phyloP scores from a whole-genome alignment of 1,140 invertebrate species.

The Halyomorpha halys region DNA sequence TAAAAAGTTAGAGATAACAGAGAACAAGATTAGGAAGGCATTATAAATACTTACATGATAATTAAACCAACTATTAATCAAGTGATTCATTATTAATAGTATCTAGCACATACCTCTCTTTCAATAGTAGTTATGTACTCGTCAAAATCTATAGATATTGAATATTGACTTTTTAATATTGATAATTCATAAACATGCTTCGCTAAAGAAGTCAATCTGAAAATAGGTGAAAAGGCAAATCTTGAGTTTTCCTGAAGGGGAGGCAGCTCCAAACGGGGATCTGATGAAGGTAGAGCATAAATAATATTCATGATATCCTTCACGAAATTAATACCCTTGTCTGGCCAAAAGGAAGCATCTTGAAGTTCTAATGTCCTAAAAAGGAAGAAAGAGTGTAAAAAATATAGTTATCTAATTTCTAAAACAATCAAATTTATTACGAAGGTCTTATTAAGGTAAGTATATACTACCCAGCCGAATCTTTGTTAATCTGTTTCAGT shows the following conservation, averaged over 20 bases:
- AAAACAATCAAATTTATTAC: no score
- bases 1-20: no score
- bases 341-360: not conserved
- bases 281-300: not conserved
- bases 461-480: no score
- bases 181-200: not conserved
- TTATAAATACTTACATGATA: no score
- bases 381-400: not conserved
- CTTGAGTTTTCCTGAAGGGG: not conserved
- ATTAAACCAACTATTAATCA: no score
- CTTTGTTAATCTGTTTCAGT: no score
- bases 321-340: not conserved
- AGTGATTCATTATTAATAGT: not conserved
- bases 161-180: constrained; percentile 7
- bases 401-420: no score
- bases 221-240: not conserved
- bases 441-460: no score
- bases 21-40: no score
- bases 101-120: not conserved
- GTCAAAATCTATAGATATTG: constrained; percentile 5
- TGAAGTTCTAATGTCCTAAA: constrained; percentile 6
- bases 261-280: not conserved
- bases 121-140: not conserved
- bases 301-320: not conserved
- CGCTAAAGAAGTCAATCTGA: not conserved